Evolutionary conservation across 2,797 vertebrate species (phyloP), one percentile per base, ranked within the genome.

Genomic region (Siniperca undulata): DNA sequence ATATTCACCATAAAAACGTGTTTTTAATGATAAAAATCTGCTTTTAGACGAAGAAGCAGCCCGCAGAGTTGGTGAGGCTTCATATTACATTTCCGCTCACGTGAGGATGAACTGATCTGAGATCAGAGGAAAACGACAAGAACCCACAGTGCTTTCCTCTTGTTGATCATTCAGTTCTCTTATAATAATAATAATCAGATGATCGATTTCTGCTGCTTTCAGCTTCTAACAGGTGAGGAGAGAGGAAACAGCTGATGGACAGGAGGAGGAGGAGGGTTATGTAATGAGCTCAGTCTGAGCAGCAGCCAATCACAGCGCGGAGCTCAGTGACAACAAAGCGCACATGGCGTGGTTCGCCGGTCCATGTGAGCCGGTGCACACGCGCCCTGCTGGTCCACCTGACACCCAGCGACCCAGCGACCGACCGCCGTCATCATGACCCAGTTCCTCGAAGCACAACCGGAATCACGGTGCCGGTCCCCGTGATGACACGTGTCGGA

Each of bases 301-400:
- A 17, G 50, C 42, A 83, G 83, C 89, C 87, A 91, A 91, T 89
- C 83, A 78, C 1, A 78, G 81, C 70, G 46, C 60, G 38, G 42
- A 48, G 67, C 80, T 42, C 58, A 20, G 68, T 84, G 83, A 91
- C 87, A 91, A 92, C 91, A 92, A 86, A 89, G 83, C 78, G 84
- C 90, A 92, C 90, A 88, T 89, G 89, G 90, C 89, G 24, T 38
- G 7, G 58, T 68, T 24, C n/a, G 77, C 72, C 3, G 83, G 44
- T 81, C 77, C 89, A 90, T 90, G 91, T 92, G 91, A 86, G 86
- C 27, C 80, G 38, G 12, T 27, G 16, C 16, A 10, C 46, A 46
- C 40, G 10, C 12, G 27, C 1, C 5, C n/a, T 7, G n/a, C 22
- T 5, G n/a, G 20, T 66, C 67, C 83, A 78, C 79, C 87, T 74